Evolutionary conservation across 2,797 vertebrate genomes (phyloP).

Genomic region (Chrysocyon brachyurus): DNA sequence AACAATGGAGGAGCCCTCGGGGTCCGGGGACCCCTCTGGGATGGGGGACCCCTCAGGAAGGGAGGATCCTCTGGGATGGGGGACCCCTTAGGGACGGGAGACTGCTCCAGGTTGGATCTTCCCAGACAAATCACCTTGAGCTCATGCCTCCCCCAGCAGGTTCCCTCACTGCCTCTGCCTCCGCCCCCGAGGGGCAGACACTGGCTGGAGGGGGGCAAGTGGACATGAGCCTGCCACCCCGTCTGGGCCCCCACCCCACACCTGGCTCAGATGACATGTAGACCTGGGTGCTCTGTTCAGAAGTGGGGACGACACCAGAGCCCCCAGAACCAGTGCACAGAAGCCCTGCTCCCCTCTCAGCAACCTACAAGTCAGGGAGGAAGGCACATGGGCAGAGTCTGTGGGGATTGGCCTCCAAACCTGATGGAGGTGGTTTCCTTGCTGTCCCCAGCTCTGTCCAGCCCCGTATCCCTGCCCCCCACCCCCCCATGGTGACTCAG

Average conservation of each 20-base stretch:
- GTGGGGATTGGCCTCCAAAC: not conserved
- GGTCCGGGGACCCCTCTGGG: too few species aligned
- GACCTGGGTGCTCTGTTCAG: not conserved
- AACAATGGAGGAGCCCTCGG: too few species aligned
- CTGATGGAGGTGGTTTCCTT: not conserved
- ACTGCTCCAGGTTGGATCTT: not conserved
- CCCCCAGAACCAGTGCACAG: not conserved
- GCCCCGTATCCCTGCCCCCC: not conserved
- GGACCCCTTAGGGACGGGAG: not conserved
- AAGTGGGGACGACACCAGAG: not conserved
- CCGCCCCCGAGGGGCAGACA: constrained; percentile 83
- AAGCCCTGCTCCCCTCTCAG: not conserved
- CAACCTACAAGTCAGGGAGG: not conserved
- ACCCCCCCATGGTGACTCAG: not conserved
- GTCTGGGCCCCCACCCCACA: not conserved
- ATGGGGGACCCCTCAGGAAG: too few species aligned
- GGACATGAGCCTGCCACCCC: constrained; percentile 78
- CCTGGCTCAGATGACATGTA: not conserved
- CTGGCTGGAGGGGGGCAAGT: constrained; percentile 85
- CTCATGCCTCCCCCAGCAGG: constrained; percentile 79
- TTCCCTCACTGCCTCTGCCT: constrained; percentile 87
- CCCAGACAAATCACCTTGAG: not conserved
- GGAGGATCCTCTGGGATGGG: too few species aligned
- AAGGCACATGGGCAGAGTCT: not conserved
- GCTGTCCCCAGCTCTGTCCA: rapidly evolving